Conservation (phyloP, 2,113 vertebrate genomes). For the Hydrolagus affinis region DNA sequence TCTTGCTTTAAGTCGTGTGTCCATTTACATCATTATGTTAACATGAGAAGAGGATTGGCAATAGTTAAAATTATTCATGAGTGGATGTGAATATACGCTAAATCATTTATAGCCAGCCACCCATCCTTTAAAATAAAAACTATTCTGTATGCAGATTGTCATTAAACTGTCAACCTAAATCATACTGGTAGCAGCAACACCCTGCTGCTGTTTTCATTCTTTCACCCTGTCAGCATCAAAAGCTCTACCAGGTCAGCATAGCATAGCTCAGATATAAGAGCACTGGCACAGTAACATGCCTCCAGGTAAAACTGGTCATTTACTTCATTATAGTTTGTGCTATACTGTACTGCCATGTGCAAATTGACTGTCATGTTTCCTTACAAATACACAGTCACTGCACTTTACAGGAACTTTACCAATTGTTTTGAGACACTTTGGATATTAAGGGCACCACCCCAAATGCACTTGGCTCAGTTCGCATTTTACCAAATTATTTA, state of each 20-base stretch:
- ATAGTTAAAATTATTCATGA: neutral
- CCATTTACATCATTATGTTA: neutral
- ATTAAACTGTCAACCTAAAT: neutral
- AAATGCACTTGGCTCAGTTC: no score
- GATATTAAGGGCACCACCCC: no score
- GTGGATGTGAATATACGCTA: neutral
- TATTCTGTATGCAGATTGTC: neutral
- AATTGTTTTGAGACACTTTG: no score
- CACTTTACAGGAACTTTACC: no score
- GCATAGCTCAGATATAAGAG: neutral
- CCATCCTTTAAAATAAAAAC: neutral
- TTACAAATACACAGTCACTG: no score
- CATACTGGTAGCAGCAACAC: neutral
- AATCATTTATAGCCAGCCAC: neutral
- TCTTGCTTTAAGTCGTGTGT: neutral
- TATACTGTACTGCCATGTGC: no score
- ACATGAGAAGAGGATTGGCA: neutral
- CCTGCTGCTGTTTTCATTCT: neutral
- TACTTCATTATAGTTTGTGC: no score
- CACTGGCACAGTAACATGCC: neutral
- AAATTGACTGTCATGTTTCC: no score
- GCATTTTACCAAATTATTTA: no score
- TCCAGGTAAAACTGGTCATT: no score
- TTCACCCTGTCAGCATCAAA: neutral
- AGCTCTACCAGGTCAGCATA: neutral